Evolutionary conservation across 2,888 invertebrate species (phyloP).

Genomic region (Slavum lentiscoides): DNA sequence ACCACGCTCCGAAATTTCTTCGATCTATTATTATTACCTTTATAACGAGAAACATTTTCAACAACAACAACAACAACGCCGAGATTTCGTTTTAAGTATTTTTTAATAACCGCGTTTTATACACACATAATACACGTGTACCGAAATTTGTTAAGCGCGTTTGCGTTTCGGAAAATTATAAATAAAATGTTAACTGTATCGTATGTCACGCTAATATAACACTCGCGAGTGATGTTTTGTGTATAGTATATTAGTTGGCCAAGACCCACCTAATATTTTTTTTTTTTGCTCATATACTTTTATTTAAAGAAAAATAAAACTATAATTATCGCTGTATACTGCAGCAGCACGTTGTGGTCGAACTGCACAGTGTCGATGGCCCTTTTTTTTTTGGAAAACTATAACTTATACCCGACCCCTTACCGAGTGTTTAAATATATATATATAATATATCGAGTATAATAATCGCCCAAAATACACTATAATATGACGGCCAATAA

Average conservation of each 20-base stretch:
- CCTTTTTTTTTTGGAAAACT: constrained; percentile 4
- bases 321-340: not conserved
- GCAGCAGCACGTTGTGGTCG: not conserved
- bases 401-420: not conserved
- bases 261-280: constrained; percentile 39
- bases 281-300: constrained; percentile 26
- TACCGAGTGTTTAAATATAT: no score
- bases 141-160: no score
- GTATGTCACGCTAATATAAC: not conserved
- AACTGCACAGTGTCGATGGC: not conserved
- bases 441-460: not conserved
- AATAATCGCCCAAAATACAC: not conserved
- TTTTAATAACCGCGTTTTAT: not conserved
- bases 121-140: not conserved
- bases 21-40: no score
- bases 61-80: no score
- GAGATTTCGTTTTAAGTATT: no score
- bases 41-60: no score
- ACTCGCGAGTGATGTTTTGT: constrained; percentile 2
- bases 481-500: not conserved
- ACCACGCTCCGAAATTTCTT: no score
- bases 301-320: constrained; percentile 38
- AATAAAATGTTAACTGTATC: constrained; percentile 21
- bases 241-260: constrained; percentile 9
- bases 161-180: constrained; percentile 20